Evolutionary conservation across 2,888 invertebrate genomes (phyloP), one percentile per base, ranked within the genome.

Genomic region (Choristoneura rosaceana): DNA sequence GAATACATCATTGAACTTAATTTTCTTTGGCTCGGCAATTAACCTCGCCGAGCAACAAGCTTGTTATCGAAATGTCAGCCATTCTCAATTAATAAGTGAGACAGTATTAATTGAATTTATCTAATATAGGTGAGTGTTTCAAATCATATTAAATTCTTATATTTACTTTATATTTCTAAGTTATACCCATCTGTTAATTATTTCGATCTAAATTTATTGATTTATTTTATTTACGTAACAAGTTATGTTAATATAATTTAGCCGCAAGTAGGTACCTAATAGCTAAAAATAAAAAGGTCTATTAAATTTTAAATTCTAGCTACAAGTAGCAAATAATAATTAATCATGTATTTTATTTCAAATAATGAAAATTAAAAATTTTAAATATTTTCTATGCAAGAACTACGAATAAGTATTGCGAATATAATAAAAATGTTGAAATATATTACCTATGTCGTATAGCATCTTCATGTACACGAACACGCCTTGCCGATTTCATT

Each of bases 401-500:
- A 76, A 80, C 89, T 88, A 87, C 87, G 77, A 77, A 80, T 80
- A 76, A 78, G 78, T 78, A 81, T 82, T 81, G 84, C 82, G 82
- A 80, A 86, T 84, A 84, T 86, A 83, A 83, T 79, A 87, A 84
- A 70, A 85, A 82, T 80, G 85, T 77, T 81, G 78, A 83, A 87
- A 84, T 87, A 87, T 88, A 90, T 93, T 93, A 93, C 93, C 93
- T 93, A 93, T 93, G 93, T 85, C 92, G 93, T 85, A 93, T 93
- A 87, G 93, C 93, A 90, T 93, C 93, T 91, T 93, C 93, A 87
- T 93, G 93, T 87, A 93, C 93, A 85, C 93, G 93, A 86, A 93
- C 93, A 85, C 93, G 93, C 93, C 93, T 92, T 89, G 92, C 85
- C 84, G 93, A 88, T 93, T 93, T 93, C 93, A 93, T 93, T 93